Evolutionary conservation across 2,888 invertebrate genomes (phyloP).

Genomic region (Philhelius pedissequus): DNA sequence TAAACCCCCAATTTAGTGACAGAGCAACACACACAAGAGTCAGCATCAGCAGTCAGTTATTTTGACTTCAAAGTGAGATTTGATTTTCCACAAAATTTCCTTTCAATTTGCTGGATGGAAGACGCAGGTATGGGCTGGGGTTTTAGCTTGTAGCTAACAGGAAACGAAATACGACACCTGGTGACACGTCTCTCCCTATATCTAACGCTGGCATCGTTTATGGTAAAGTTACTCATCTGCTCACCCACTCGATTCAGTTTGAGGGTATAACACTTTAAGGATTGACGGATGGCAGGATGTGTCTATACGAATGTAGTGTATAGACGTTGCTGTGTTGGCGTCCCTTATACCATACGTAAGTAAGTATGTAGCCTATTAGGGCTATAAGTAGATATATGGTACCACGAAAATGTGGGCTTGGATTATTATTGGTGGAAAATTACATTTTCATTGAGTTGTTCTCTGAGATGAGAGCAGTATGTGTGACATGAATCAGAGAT

Average conservation of each 20-base stretch:
- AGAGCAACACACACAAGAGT: constrained; percentile 1
- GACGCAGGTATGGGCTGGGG: not conserved
- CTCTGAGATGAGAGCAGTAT: constrained; percentile 21
- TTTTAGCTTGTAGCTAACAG: too few relatives aligned
- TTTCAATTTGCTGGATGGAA: constrained; percentile 3
- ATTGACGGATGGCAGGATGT: constrained; percentile 4
- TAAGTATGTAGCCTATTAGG: not conserved
- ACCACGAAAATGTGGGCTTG: constrained; percentile 15
- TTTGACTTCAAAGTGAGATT: constrained; percentile 63
- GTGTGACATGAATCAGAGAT: constrained; percentile 64
- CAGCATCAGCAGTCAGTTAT: constrained; percentile 4
- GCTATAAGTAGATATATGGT: not conserved
- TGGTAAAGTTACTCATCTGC: not conserved
- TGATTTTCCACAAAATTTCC: constrained; percentile 67
- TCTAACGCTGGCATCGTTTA: constrained; percentile 2
- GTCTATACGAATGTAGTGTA: not conserved
- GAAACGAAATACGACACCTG: constrained; percentile 14
- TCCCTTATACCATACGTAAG: too few relatives aligned
- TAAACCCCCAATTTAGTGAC: constrained; percentile 48
- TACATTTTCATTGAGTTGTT: constrained; percentile 67
- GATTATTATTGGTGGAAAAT: constrained; percentile 67
- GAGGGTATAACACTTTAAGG: not conserved
- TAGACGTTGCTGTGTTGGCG: not conserved
- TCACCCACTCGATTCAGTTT: constrained; percentile 6
- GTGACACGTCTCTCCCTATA: not conserved